phyloP scores from a whole-genome alignment of 2,113 vertebrate genomes.

The Psittacara wagleri region DNA sequence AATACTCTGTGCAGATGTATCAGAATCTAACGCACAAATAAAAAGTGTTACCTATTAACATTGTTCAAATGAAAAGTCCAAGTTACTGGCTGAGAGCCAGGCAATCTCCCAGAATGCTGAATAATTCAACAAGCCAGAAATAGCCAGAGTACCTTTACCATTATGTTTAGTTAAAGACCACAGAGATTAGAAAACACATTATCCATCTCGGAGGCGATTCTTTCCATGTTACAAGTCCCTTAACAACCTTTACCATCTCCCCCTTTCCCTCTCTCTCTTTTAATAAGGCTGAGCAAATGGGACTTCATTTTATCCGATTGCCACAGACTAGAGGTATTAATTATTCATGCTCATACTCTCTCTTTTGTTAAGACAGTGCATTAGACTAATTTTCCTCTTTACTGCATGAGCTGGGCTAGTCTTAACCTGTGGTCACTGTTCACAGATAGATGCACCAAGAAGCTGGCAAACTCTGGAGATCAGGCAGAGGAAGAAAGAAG shows the following conservation, averaged over 20 bases:
- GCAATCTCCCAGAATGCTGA: slow-evolving; percentile 59
- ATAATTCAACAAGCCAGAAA: slow-evolving; percentile 74
- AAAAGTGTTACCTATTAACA: slow-evolving; percentile 15
- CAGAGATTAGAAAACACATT: slow-evolving; percentile 78
- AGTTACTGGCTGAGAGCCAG: slow-evolving; percentile 28
- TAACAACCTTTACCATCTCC: slow-evolving; percentile 75
- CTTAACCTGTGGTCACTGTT: slow-evolving; percentile 25
- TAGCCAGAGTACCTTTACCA: slow-evolving; percentile 65
- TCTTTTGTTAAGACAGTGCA: slow-evolving; percentile 76
- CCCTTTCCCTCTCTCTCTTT: slow-evolving; percentile 72
- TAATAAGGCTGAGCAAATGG: slow-evolving; percentile 84
- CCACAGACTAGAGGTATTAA: slow-evolving; percentile 75
- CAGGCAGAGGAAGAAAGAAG: neutral
- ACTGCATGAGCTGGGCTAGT: slow-evolving; percentile 24
- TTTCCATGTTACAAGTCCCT: slow-evolving; percentile 76
- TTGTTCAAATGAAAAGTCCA: slow-evolving; percentile 29
- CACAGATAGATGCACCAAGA: neutral
- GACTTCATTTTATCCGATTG: slow-evolving; percentile 80
- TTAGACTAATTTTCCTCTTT: slow-evolving; percentile 79
- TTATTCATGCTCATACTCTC: slow-evolving; percentile 78
- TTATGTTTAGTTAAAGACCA: slow-evolving; percentile 81
- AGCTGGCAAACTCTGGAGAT: neutral
- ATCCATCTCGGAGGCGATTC: slow-evolving; percentile 69
- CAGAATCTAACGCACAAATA: neutral
- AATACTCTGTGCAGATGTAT: neutral